These are phyloP conservation scores for Cyclopterus lumpus DNA, from an alignment of 2,797 vertebrate species.

Conservation along the genomic window DNA sequence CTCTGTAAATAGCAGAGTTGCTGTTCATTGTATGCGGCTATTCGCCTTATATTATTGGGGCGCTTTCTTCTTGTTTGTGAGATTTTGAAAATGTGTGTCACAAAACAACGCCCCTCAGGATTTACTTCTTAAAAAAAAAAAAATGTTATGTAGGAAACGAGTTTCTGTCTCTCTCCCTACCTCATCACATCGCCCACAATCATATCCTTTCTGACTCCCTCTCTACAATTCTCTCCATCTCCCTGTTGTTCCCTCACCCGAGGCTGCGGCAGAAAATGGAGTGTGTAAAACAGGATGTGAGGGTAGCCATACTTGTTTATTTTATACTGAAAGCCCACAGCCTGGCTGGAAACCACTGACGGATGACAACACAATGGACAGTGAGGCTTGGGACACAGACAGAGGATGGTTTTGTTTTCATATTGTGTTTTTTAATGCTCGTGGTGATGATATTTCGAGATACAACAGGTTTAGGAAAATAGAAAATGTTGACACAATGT, in stretches of 20 bases:
- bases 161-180: conserved; percentile 35
- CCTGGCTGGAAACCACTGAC: conserved; percentile 29
- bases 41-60: conserved; percentile 6
- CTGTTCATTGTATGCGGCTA: neutral
- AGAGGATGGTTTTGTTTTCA: neutral
- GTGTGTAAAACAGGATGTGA: conserved; percentile 69
- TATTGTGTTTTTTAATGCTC: neutral
- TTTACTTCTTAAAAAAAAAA: too few relatives aligned
- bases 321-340: conserved; percentile 46
- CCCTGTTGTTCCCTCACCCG: conserved; percentile 33
- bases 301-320: conserved; percentile 60
- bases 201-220: conserved; percentile 44
- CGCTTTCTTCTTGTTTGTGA: conserved; percentile 20
- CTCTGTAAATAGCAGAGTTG: neutral
- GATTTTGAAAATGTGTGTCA: conserved; percentile 19
- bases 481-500: neutral
- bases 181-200: conserved; percentile 17
- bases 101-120: conserved; percentile 24
- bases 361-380: conserved; percentile 41
- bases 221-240: conserved; percentile 18
- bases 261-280: conserved; percentile 62
- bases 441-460: conserved; percentile 19
- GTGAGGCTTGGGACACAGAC: conserved; percentile 10
- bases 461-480: neutral
- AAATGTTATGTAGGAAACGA: conserved; percentile 40